These are phyloP conservation scores for Remorina albescens DNA, from an alignment of 2,797 vertebrate species.

Conservation along the genomic window DNA sequence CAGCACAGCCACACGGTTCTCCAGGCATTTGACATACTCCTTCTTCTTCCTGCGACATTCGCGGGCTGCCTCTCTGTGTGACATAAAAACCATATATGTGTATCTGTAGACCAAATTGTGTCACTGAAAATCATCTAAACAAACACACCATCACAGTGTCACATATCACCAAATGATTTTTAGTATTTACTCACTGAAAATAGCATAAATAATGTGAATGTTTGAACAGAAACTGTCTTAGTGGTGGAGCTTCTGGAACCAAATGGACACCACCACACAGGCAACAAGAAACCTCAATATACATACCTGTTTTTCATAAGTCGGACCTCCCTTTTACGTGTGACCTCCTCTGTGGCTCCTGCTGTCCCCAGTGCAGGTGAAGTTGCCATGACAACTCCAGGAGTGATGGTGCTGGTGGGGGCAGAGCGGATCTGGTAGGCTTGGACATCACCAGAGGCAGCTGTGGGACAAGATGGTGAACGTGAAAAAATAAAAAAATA, in stretches of 20 bases:
- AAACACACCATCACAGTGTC: neutral
- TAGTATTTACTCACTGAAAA: neutral
- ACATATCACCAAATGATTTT: neutral
- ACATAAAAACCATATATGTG: neutral
- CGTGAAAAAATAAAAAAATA: no score
- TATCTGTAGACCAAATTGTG: neutral
- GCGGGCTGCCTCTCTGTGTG: constrained; percentile 94
- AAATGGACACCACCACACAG: neutral
- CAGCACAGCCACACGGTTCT: constrained; percentile 99
- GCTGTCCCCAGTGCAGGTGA: constrained; percentile 91
- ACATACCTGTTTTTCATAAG: constrained; percentile 98
- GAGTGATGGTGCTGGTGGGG: constrained; percentile 91
- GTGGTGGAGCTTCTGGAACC: no score
- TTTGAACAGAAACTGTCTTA: no score
- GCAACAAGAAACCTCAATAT: neutral
- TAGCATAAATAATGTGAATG: no score
- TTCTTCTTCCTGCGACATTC: constrained; percentile 99
- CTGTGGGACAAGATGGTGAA: no score
- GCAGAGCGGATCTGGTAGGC: constrained; percentile 98
- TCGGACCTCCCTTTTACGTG: constrained; percentile 97
- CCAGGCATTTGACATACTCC: constrained; percentile 99
- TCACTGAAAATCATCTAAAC: neutral
- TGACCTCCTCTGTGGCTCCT: constrained; percentile 94
- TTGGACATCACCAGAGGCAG: constrained; percentile 97
- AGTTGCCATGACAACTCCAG: constrained; percentile 96